A percentile compares a stretch with the other conserved stretches of the same genome.
These are phyloP conservation scores for Troglohyphantes excavatus DNA, from an alignment of 2,888 invertebrate species.

Conservation along the genomic window DNA sequence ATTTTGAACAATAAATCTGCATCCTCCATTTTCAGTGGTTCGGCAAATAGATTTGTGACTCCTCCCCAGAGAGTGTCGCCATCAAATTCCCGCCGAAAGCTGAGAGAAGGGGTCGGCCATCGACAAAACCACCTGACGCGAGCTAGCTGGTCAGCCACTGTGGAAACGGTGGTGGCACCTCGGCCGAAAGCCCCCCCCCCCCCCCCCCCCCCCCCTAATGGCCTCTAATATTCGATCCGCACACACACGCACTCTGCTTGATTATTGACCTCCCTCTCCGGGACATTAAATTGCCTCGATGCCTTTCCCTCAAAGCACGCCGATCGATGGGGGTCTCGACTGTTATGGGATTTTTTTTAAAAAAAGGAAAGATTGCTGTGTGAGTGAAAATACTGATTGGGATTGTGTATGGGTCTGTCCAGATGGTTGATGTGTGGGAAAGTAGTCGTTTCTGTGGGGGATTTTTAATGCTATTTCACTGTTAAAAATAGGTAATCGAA, in stretches of 20 bases:
- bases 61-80: background rate
- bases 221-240: constrained; percentile 59
- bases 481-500: no score
- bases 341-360: constrained; percentile 13
- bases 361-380: background rate
- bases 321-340: constrained; percentile 29
- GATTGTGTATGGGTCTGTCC: background rate
- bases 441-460: background rate
- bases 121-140: constrained; percentile 37
- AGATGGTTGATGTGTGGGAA: constrained; percentile 21
- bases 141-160: constrained; percentile 67
- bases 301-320: background rate
- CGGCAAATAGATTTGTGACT: constrained; percentile 26
- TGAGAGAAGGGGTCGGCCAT: no score
- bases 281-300: constrained; percentile 50
- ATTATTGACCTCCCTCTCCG: constrained; percentile 63
- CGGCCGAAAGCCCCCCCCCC: background rate
- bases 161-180: constrained; percentile 55
- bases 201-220: constrained; percentile 42
- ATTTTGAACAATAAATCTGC: no score
- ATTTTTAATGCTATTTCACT: no score
- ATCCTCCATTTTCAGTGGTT: no score
- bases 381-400: background rate
- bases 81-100: background rate
- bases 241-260: constrained; percentile 45